These are phyloP conservation scores for Heteropelma amictum DNA, from an alignment of 2,888 invertebrate species.

Conservation along the genomic window DNA sequence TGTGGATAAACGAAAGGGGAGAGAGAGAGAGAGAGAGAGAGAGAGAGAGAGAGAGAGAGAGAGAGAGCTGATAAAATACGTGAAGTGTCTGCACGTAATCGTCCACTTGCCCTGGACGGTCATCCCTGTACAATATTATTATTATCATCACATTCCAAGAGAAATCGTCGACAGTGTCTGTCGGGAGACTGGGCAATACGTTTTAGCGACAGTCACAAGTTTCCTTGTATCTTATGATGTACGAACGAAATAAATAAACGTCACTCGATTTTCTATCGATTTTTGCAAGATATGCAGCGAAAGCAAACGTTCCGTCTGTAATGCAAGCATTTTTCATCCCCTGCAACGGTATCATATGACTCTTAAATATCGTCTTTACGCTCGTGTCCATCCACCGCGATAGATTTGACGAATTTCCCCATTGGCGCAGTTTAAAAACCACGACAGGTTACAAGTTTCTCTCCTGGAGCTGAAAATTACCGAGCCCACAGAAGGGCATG, in stretches of 20 bases:
- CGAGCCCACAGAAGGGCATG: slow-evolving; percentile 28
- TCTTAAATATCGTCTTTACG: no score
- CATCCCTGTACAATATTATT: not conserved
- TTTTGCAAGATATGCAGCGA: no score
- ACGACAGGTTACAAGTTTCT: slow-evolving; percentile 1
- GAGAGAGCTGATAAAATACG: slow-evolving; percentile 20
- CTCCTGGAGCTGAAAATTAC: slow-evolving; percentile 28
- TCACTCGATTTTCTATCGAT: no score
- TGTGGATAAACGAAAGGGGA: no score
- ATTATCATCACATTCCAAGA: not conserved
- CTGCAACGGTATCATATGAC: no score
- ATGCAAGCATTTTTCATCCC: no score
- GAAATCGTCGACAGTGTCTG: not conserved
- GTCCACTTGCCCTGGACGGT: slow-evolving; percentile 1
- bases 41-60: not conserved
- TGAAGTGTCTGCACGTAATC: slow-evolving; percentile 33
- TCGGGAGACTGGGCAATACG: no score
- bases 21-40: not conserved
- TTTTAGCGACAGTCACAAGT: no score
- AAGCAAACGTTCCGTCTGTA: no score
- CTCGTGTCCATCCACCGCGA: no score
- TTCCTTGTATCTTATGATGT: no score
- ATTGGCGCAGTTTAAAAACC: not conserved
- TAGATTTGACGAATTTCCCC: slow-evolving; percentile 12
- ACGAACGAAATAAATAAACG: no score